phyloP scores from a whole-genome alignment of 2,113 vertebrate species.

The Hystrix brachyura region DNA sequence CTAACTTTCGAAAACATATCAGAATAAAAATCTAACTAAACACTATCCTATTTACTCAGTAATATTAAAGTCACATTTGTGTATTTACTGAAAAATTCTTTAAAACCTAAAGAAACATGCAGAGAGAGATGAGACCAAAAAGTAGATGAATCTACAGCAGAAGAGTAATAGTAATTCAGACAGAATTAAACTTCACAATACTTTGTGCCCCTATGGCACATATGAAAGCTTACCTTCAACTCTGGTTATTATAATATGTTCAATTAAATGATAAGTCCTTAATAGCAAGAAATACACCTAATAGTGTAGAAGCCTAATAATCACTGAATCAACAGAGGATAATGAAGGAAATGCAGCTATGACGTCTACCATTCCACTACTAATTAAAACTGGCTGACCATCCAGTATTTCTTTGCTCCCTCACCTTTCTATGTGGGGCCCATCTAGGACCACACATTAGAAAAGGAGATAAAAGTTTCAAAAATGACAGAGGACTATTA shows the following conservation, averaged over 20 bases:
- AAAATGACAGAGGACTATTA: background rate
- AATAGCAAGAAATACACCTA: background rate
- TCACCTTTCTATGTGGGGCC: background rate
- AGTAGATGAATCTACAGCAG: conserved; percentile 3
- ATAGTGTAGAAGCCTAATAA: background rate
- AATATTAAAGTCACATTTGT: background rate
- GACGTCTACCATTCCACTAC: background rate
- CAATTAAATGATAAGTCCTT: conserved; percentile 32
- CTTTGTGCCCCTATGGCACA: background rate
- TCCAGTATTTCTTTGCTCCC: background rate
- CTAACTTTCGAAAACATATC: conserved; percentile 29
- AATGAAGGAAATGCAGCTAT: background rate
- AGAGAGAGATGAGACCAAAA: background rate
- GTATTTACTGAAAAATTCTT: conserved; percentile 20
- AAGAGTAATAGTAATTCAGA: background rate
- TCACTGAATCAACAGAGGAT: background rate
- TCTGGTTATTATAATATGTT: background rate
- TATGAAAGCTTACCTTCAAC: background rate
- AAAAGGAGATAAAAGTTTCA: background rate
- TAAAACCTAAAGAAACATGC: conserved; percentile 12
- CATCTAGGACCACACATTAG: background rate
- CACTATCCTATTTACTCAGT: background rate
- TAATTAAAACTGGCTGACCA: conserved; percentile 1
- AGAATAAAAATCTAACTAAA: conserved; percentile 57
- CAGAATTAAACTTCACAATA: conserved; percentile 6